Evolutionary conservation across 2,888 invertebrate species (phyloP), one percentile per base, ranked within the genome.

Genomic region (Oscheius onirici): DNA sequence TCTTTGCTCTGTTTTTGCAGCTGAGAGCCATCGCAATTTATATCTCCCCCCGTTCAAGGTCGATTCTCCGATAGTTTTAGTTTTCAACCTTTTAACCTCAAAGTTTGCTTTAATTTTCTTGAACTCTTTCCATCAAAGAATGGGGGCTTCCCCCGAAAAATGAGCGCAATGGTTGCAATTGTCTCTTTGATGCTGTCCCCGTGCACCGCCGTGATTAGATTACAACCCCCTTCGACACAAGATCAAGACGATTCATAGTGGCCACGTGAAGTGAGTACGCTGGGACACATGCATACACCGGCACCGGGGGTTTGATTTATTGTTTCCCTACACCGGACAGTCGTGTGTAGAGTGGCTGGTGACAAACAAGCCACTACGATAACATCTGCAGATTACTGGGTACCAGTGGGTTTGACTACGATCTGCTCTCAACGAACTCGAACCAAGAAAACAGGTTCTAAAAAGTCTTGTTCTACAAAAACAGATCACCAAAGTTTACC

Each of bases 81-180:
- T 8, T 34, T 34, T 34, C 34, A 34, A 6, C 8, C 8, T 8
- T 6, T 34, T 34, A 34, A 6, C 34, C 46, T 43, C 43, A 43
- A 43, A 43, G 15, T 11, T 15, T 43, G 15, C 43, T 43, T 43
- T 46, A 46, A 46, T 46, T 20, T 13, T 46, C 13, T 10, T 46
- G 5, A 3, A 20, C 13, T 20, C 46, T 13, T 13, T 34, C 5
- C 34, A 6, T 34, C 8, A 34, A 15, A 52, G 24, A 20, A 5
- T 1, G 22, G n/a, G 60, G 60, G 60, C 44, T 60, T 60, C 44
- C 60, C 60, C 60, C 60, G 41, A 60, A 60, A 60, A 55, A 55
- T 55, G 51, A 22, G 34, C 24, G 51, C 51, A 20, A 5, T 5
- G 46, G 46, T 17, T 20, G 55, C 55, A 26, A 55, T 55, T 55